Evolutionary conservation across 2,797 vertebrate species (phyloP).

Genomic region (Masticophis lateralis): DNA sequence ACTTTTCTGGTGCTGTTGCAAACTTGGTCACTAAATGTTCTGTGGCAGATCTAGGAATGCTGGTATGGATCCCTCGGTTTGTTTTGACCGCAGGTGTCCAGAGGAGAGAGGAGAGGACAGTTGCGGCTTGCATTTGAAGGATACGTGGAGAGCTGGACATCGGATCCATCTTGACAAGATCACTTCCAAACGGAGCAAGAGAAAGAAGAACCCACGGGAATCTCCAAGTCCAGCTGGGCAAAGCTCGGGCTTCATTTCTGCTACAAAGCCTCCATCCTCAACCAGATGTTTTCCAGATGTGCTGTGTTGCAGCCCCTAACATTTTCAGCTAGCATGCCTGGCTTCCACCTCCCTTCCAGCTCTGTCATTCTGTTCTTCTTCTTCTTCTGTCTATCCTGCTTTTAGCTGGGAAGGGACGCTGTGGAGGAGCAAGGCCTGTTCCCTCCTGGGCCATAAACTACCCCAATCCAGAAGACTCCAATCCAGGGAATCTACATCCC

Average conservation of each 20-base stretch:
- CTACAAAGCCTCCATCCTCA: background rate
- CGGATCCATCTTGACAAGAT: background rate
- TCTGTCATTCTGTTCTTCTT: no score
- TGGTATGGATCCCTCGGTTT: background rate
- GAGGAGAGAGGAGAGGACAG: background rate
- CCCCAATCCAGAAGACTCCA: background rate
- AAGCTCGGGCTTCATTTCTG: background rate
- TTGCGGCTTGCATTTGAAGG: rapidly evolving
- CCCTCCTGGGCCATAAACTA: no score
- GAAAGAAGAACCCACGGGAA: background rate
- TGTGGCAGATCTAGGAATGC: no score
- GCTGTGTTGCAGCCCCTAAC: background rate
- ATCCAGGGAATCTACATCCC: background rate
- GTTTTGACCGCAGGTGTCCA: background rate
- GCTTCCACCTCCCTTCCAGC: no score
- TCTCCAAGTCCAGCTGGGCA: background rate
- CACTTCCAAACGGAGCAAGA: background rate
- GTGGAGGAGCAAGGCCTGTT: no score
- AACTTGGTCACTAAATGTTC: no score
- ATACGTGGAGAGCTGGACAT: background rate
- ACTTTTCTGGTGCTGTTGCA: no score
- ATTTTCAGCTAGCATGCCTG: no score
- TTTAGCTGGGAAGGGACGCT: no score
- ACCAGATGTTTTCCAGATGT: background rate
- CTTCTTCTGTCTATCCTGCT: background rate